Evolutionary conservation across 2,797 vertebrate genomes (phyloP), one percentile per base, ranked within the genome.

Genomic region (Zenarchopterus dispar): DNA sequence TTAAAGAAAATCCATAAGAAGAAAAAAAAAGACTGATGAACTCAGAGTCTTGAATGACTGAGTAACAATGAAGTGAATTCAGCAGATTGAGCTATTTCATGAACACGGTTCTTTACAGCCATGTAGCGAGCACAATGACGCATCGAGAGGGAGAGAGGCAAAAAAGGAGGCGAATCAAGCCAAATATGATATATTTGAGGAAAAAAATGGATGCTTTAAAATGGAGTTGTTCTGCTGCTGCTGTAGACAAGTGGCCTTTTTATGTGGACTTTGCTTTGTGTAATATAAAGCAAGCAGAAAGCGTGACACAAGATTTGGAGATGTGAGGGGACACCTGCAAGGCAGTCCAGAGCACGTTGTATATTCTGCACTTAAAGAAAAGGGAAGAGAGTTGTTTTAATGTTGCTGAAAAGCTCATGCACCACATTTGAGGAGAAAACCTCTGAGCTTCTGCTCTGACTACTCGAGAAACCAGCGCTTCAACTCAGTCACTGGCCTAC

Each of bases 401-500:
- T 79, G 64, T 64, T 57, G 62, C 6, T 77, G 70, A 79, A 67
- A 57, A 79, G 64, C 59, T 78, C 49, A 58, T 46, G 46, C 50
- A 52, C 42, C 62, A 72, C 51, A 84, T 73, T 53, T 64, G 57
- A 77, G 58, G 31, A 84, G 50, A 79, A 54, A 73, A 62, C n/a
- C 45, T 28, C 52, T 59, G 51, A 69, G 64, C 62, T 66, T 36
- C 60, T 75, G 56, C 63, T 79, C 26, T 2, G 31, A 65, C 56
- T 75, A 77, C 63, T 72, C 6, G 23, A 56, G n/a, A 46, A 65
- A 48, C 21, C 22, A 70, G 71, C 24, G 33, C 9, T 36, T 11
- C 8, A 19, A 56, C 53, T 70, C 73, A 19, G 78, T 91, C 87
- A 84, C 77, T 85, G 80, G 88, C 88, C 76, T 59, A 80, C 85